phyloP scores from a whole-genome alignment of 2,888 invertebrate genomes.

The Odontomyia ornata region DNA sequence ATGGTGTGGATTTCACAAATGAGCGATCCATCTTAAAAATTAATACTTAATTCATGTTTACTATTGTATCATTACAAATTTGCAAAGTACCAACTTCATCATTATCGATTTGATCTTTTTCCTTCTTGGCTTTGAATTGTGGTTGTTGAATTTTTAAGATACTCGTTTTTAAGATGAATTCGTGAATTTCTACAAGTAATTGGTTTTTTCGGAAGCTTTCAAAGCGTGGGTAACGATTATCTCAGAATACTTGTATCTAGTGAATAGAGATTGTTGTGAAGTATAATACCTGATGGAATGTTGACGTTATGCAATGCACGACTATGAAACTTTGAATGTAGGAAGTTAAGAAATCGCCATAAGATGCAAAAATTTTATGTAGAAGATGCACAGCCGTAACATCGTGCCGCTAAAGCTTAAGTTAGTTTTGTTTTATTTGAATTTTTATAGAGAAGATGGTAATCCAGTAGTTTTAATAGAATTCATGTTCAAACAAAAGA shows the following conservation, averaged over 20 bases:
- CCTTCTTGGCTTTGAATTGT: neutral
- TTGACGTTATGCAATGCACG: neutral
- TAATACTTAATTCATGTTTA: conserved; percentile 9
- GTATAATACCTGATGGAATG: neutral
- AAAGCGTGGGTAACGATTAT: conserved; percentile 33
- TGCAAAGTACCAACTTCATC: neutral
- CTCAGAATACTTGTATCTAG: conserved; percentile 3
- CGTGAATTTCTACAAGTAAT: conserved; percentile 16
- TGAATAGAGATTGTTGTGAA: conserved; percentile 24
- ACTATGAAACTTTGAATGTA: neutral
- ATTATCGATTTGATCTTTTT: neutral
- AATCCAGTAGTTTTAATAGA: too few relatives aligned
- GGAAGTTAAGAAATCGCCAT: neutral
- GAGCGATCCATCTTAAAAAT: neutral
- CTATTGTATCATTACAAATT: neutral
- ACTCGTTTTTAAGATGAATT: conserved; percentile 1
- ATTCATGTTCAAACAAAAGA: too few relatives aligned
- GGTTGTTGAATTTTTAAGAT: neutral
- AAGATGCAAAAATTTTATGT: neutral
- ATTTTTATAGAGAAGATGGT: neutral
- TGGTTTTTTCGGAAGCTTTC: neutral
- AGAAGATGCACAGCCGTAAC: too few relatives aligned
- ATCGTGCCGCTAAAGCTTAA: neutral
- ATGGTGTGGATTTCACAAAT: conserved; percentile 24
- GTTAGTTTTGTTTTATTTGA: neutral